phyloP scores from a whole-genome alignment of 2,888 invertebrate species.

The Himalopsyche tibetana region DNA sequence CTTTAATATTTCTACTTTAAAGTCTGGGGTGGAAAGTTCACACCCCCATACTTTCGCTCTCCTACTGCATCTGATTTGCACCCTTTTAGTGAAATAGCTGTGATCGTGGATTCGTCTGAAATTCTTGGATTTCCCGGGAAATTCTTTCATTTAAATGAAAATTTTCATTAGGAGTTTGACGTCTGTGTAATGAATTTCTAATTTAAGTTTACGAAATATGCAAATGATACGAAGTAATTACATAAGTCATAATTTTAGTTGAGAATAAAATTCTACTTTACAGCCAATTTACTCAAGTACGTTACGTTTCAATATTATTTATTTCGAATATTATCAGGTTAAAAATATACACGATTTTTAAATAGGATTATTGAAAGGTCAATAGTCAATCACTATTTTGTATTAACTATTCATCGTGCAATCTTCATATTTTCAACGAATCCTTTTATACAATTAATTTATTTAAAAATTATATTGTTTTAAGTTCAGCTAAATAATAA shows the following conservation, averaged over 20 bases:
- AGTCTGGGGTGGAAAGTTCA: constrained; percentile 62
- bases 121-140: constrained; percentile 19
- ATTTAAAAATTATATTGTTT: too few relatives aligned
- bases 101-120: constrained; percentile 42
- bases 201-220: constrained; percentile 49
- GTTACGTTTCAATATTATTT: too few relatives aligned
- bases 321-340: too few relatives aligned
- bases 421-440: too few relatives aligned
- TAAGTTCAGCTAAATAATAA: too few relatives aligned
- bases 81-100: constrained; percentile 52
- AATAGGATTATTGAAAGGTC: too few relatives aligned
- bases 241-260: constrained; percentile 2
- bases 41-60: constrained; percentile 49
- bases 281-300: too few relatives aligned
- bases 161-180: constrained; percentile 64
- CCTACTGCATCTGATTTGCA: constrained; percentile 57
- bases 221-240: constrained; percentile 27
- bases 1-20: constrained; percentile 66
- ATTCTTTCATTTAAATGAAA: constrained; percentile 56
- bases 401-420: too few relatives aligned
- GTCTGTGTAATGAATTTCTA: constrained; percentile 64
- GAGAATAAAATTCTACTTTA: too few relatives aligned
- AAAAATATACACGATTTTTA: too few relatives aligned
- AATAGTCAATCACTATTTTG: too few relatives aligned
- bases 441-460: too few relatives aligned